Evolutionary conservation across 2,888 invertebrate genomes (phyloP).

Genomic region (Portevinia maculata): DNA sequence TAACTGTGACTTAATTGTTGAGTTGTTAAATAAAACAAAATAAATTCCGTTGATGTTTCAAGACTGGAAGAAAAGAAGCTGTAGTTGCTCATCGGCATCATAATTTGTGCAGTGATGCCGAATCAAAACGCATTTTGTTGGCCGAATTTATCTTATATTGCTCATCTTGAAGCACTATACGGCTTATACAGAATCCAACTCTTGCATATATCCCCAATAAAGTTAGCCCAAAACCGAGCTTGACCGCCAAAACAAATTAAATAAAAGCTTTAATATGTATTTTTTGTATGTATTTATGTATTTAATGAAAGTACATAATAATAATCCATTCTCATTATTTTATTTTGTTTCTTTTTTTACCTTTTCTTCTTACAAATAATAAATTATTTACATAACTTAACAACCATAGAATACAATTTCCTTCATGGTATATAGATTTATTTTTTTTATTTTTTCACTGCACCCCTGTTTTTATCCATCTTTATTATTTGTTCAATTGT

Average conservation of each 20-base stretch:
- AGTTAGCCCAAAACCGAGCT: too few relatives aligned
- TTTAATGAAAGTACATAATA: conserved; percentile 69
- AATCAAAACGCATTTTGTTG: too few relatives aligned
- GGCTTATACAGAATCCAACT: too few relatives aligned
- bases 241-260: neutral
- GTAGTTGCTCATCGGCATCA: too few relatives aligned
- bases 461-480: conserved; percentile 30
- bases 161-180: too few relatives aligned
- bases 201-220: too few relatives aligned
- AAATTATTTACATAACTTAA: conserved; percentile 73
- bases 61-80: too few relatives aligned
- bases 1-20: too few relatives aligned
- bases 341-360: conserved; percentile 26
- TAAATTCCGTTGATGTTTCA: too few relatives aligned
- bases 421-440: conserved; percentile 61
- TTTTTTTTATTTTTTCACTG: conserved; percentile 37
- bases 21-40: too few relatives aligned
- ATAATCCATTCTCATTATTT: conserved; percentile 55
- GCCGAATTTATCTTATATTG: too few relatives aligned
- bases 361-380: conserved; percentile 64
- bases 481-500: conserved; percentile 16
- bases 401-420: conserved; percentile 67
- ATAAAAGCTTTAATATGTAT: neutral
- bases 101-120: too few relatives aligned
- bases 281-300: conserved; percentile 35